Base-by-base conservation (phyloP, 2,113 vertebrate genomes). In the Chamaetylas fuelleborni region DNA sequence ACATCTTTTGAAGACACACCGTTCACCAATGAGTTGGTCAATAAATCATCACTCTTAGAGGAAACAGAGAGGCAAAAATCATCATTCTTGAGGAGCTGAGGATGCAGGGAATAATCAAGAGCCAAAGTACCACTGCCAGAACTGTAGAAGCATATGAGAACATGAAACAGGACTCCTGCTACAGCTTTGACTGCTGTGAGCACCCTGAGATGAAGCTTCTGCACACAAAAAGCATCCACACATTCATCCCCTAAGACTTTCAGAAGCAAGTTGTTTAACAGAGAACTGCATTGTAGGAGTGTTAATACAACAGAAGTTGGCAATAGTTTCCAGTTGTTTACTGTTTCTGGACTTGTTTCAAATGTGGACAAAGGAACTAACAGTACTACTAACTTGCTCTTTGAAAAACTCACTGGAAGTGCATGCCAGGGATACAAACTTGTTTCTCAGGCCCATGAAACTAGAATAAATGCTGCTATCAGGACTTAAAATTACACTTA, bases 41-140 rank as follows among this genome's bases (percentile, higher is more conserved):
- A 71, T 93, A 97, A 94, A 64, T 69, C 71, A 61, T 25, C 50
- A 38, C 29, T 43, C 43, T 73, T 81, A 38, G 53, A 91, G 81
- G 96, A 95, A 90, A 93, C 4, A 65, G 97, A 98, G 65, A 97
- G 97, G 50, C 97, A 90, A 33, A 97, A 97, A 47, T 98, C 98
- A 90, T 98, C 97, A 98, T 99, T 90, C 97, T 99, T 91, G 97
- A 99, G 86, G 98, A 99, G 93, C 96, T 99, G 69, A 98, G 97
- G 82, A 97, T 93, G 62, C 98, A 99, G 90, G 98, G 98, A 84
- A 98, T 99, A 97, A 98, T 99, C 90, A 97, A 98, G 56, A 98
- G 93, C 43, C 94, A 92, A 50, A 96, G 54, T 48, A 94, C 70
- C 86, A 77, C 95, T 57, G 90, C 89, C 62, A 86, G 91, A 96